These are phyloP conservation scores for Platanista minor DNA, from an alignment of 2,113 vertebrate species.

Conservation along the genomic window DNA sequence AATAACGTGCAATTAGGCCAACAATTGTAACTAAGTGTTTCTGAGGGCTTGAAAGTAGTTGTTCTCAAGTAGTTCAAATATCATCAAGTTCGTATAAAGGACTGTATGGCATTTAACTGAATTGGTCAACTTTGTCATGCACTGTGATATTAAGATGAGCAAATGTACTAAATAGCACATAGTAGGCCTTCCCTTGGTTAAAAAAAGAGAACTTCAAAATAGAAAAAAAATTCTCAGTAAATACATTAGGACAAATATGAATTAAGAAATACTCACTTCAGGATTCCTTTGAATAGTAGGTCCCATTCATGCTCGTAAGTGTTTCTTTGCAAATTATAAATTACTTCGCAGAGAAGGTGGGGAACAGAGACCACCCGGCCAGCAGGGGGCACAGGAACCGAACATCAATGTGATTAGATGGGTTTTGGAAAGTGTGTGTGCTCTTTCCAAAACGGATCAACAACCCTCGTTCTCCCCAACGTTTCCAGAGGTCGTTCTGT, in stretches of 20 bases:
- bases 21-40: conserved; percentile 40
- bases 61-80: conserved; percentile 34
- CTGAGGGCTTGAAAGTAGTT: conserved; percentile 12
- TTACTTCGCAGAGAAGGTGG: neutral
- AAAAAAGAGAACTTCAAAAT: neutral
- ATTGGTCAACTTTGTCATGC: neutral
- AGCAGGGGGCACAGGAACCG: neutral
- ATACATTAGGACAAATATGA: neutral
- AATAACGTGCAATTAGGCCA: conserved; percentile 47
- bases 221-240: neutral
- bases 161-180: neutral
- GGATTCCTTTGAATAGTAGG: conserved; percentile 4
- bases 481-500: neutral
- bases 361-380: neutral
- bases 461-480: too few species aligned
- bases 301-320: neutral
- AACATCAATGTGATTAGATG: neutral
- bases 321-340: neutral
- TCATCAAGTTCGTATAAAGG: neutral
- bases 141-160: neutral
- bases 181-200: neutral
- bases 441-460: neutral
- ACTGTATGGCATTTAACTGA: neutral
- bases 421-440: fast-evolving
- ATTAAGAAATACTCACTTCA: neutral